Base-by-base conservation (phyloP, 64 coral and sea anemone species). In the Acropora tenuis region DNA sequence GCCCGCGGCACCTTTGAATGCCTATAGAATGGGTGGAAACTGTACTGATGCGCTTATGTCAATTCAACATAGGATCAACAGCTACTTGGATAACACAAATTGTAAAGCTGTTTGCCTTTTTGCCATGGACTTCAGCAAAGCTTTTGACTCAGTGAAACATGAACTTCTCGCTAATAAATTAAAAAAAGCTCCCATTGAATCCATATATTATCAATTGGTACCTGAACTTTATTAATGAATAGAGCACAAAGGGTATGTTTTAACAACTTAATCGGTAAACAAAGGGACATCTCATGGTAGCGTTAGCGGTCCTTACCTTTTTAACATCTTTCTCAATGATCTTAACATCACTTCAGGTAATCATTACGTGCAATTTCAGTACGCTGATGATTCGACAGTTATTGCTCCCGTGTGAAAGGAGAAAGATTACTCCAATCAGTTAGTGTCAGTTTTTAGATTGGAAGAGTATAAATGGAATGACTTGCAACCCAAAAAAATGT, bases 101-200 rank as follows among this genome's bases (percentile, higher is more conserved):
- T 65, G 50, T 46, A 42, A 50, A 40, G 81, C 81, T 6, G 81
- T 84, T 42, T 15, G 81, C 6, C 18, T 84, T 42, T 84, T 66
- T 42, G 50, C 52, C 43, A 84, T 84, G 52, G 81, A 84, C 44
- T 84, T 84, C 63, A 66, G 55, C 63, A 84, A 84, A 40, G 3
- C 53, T 5, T 55, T 55, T 55, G 52, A 55, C 52, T 55, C 4
- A 0, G 52, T 55, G 52, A 55, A 55, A 9, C 52, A 55, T 55
- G 52, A 55, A 55, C 52, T 55, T 55, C 52, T 18, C 58, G 41
- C 76, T 9, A 78, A 41, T 42, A 46, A 81, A 81, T 30, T 48
- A 0, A 30, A 53, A 13, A 81, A 8, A 19, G 44, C 0, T 81
- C n/a, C 79, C 44, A 9, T 41, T 81, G 7, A 53, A 16, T 81